Percentiles rank a stretch among this genome's conserved stretches.
Evolutionary conservation across 1,140 invertebrate species (phyloP).

Genomic region (Apis dorsata): DNA sequence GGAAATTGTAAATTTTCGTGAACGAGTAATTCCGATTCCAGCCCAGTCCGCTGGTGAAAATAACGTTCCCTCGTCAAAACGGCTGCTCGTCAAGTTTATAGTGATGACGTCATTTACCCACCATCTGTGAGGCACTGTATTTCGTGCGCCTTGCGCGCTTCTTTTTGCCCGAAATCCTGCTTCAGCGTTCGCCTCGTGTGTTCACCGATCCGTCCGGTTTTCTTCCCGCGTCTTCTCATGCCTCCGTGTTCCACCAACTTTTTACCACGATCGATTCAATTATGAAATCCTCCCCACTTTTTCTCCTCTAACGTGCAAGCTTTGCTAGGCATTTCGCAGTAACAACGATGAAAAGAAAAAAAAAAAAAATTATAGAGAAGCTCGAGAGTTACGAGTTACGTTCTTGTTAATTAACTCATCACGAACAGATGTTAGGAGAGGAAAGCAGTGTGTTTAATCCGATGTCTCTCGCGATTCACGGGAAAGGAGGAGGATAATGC

Average conservation of each 20-base stretch:
- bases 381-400: background rate
- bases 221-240: background rate
- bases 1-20: slow-evolving; percentile 66
- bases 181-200: background rate
- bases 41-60: slow-evolving; percentile 58
- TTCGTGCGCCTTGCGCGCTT: slow-evolving; percentile 25
- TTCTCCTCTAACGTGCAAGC: background rate
- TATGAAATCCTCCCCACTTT: background rate
- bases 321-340: background rate
- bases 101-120: slow-evolving; percentile 68
- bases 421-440: background rate
- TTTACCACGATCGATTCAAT: slow-evolving; percentile 22
- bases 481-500: background rate
- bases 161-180: slow-evolving; percentile 62
- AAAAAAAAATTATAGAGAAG: background rate
- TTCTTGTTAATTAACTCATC: slow-evolving; percentile 16
- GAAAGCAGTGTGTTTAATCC: background rate
- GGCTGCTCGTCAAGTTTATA: slow-evolving; percentile 69
- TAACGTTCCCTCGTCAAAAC: slow-evolving; percentile 66
- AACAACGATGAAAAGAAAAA: background rate
- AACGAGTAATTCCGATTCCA: slow-evolving; percentile 49
- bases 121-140: slow-evolving; percentile 64
- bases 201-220: slow-evolving; percentile 5
- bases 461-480: background rate
- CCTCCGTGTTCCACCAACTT: background rate